Evolutionary conservation across 2,113 vertebrate genomes (phyloP).

Genomic region (Suricata suricatta): DNA sequence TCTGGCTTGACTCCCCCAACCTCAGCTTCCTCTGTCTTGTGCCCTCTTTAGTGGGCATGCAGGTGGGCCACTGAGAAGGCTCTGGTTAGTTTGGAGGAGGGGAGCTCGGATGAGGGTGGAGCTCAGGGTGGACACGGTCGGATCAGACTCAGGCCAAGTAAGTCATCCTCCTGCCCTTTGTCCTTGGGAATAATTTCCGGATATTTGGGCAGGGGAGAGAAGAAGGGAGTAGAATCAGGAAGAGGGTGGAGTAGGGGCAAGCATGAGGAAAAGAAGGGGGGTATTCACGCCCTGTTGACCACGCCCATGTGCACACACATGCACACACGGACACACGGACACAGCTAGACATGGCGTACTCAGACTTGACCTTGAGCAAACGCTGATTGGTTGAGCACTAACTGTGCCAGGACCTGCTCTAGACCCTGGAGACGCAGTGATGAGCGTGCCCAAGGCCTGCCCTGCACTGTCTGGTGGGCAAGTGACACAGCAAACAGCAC

Average conservation of each 20-base stretch:
- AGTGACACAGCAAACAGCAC: not conserved
- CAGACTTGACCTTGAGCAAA: not conserved
- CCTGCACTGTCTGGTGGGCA: fast-evolving
- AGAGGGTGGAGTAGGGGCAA: not conserved
- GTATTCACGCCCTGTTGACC: not conserved
- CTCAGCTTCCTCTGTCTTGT: not conserved
- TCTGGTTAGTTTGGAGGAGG: not conserved
- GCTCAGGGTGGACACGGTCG: not conserved
- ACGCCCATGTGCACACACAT: not conserved
- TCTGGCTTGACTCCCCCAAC: not conserved
- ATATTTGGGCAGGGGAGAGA: not conserved
- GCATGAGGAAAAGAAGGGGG: not conserved
- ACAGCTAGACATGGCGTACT: not conserved
- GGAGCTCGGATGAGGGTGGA: not conserved
- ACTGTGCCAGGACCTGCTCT: not conserved
- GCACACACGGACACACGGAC: not conserved
- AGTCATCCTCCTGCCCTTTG: not conserved
- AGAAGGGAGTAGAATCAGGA: not conserved
- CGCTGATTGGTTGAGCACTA: not conserved
- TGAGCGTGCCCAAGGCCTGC: not conserved
- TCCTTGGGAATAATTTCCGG: slow-evolving; percentile 10
- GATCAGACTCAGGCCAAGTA: not conserved
- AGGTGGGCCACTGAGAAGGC: not conserved
- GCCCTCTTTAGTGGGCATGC: not conserved
- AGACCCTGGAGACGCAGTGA: not conserved